Conservation (phyloP, 2,113 vertebrate species). For the Heptranchias perlo region DNA sequence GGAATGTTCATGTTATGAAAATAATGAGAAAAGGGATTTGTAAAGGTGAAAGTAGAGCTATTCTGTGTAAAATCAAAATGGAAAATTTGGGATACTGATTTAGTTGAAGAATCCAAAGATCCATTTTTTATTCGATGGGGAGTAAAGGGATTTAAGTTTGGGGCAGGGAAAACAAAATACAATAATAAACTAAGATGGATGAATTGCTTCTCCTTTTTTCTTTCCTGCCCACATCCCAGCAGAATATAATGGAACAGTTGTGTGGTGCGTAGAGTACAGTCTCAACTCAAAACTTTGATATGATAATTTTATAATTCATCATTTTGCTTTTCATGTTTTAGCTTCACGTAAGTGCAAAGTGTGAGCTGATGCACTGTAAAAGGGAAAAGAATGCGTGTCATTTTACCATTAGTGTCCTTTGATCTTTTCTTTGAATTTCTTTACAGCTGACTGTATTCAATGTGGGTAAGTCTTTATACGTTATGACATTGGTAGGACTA, state of each 20-base stretch:
- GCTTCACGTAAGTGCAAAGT: background rate
- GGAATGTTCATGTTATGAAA: background rate
- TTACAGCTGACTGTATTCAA: background rate
- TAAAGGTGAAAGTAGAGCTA: background rate
- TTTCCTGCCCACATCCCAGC: background rate
- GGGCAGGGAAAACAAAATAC: background rate
- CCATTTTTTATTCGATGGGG: background rate
- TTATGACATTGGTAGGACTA: background rate
- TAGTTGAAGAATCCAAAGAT: background rate
- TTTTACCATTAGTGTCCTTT: background rate
- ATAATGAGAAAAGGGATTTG: background rate
- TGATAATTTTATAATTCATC: conserved; percentile 6
- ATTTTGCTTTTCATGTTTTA: background rate
- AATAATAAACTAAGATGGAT: background rate
- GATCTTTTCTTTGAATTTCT: conserved; percentile 7
- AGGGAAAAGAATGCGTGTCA: background rate
- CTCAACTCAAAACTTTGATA: conserved; percentile 12
- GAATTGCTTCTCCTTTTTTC: background rate
- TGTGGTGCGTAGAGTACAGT: background rate
- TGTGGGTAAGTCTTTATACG: background rate
- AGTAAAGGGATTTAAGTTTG: background rate
- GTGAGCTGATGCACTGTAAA: background rate
- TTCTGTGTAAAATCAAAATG: background rate
- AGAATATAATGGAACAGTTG: background rate
- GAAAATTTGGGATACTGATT: background rate